phyloP scores from a whole-genome alignment of 2,797 vertebrate species.

The Pangasius mekongensis region DNA sequence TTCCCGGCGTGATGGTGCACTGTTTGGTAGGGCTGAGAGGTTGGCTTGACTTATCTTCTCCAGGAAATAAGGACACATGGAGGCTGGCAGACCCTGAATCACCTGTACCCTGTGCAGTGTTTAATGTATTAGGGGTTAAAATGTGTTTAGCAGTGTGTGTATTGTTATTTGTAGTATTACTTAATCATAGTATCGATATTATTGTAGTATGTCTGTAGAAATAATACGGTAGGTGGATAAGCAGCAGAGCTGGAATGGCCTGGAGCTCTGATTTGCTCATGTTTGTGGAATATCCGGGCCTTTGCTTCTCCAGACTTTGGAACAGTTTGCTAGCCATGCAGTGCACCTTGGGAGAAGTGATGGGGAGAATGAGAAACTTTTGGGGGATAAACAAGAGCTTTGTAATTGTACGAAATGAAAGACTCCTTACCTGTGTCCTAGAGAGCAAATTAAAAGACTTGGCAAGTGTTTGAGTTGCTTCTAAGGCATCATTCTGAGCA shows the following conservation, averaged over 20 bases:
- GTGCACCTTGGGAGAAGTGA: constrained; percentile 62
- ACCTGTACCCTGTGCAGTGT: constrained; percentile 60
- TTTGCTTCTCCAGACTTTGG: constrained; percentile 57
- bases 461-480: constrained; percentile 58
- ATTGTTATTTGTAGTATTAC: neutral
- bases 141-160: neutral
- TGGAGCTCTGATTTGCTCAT: constrained; percentile 67
- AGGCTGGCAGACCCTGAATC: constrained; percentile 64
- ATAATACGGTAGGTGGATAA: constrained; percentile 69
- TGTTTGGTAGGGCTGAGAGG: constrained; percentile 62
- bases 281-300: constrained; percentile 63
- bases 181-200: neutral
- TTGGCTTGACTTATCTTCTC: constrained; percentile 68
- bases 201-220: neutral
- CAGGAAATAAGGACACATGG: constrained; percentile 68
- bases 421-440: constrained; percentile 51
- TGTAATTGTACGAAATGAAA: neutral
- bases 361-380: neutral
- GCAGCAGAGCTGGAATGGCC: constrained; percentile 62
- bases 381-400: neutral
- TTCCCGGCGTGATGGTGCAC: constrained; percentile 55
- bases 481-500: constrained; percentile 45
- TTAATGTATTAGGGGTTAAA: neutral
- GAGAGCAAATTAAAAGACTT: constrained; percentile 64
- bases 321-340: constrained; percentile 71